Evolutionary conservation across 2,113 vertebrate species (phyloP).

Genomic region (Catharus minimus): DNA sequence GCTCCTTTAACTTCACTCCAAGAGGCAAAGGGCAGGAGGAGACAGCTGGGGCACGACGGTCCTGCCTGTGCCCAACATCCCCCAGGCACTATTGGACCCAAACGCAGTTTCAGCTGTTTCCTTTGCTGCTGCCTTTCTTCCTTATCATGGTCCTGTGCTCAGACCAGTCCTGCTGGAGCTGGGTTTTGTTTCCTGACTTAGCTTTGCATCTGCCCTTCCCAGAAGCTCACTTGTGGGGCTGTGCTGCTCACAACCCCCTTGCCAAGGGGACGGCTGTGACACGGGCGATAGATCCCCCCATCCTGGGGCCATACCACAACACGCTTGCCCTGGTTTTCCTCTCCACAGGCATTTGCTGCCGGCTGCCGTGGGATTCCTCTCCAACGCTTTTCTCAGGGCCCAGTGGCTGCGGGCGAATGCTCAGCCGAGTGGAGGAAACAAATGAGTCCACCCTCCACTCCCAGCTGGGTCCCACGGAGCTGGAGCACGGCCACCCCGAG

Average conservation of each 20-base stretch:
- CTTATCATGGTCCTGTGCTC: background rate
- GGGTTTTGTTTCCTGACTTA: background rate
- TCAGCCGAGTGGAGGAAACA: conserved; percentile 42
- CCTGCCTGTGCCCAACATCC: background rate
- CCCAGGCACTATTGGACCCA: fast-evolving
- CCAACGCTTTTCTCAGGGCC: background rate
- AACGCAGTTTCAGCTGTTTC: background rate
- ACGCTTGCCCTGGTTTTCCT: background rate
- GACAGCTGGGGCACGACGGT: background rate
- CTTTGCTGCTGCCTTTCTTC: background rate
- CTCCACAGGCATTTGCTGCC: background rate
- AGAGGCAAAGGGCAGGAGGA: background rate
- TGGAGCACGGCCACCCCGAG: background rate
- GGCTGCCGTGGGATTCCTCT: conserved; percentile 12
- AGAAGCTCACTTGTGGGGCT: fast-evolving
- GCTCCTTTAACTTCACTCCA: background rate
- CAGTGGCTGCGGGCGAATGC: background rate
- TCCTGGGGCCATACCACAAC: fast-evolving
- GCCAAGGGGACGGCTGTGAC: background rate
- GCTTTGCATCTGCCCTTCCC: fast-evolving
- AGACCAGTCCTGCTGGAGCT: background rate
- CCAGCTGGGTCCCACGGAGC: background rate
- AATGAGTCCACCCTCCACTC: background rate
- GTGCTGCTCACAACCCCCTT: background rate
- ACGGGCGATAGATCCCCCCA: fast-evolving